Evolutionary conservation across 2,888 invertebrate genomes (phyloP), one percentile per base, ranked within the genome.

Genomic region (Drosophila anomelani): DNA sequence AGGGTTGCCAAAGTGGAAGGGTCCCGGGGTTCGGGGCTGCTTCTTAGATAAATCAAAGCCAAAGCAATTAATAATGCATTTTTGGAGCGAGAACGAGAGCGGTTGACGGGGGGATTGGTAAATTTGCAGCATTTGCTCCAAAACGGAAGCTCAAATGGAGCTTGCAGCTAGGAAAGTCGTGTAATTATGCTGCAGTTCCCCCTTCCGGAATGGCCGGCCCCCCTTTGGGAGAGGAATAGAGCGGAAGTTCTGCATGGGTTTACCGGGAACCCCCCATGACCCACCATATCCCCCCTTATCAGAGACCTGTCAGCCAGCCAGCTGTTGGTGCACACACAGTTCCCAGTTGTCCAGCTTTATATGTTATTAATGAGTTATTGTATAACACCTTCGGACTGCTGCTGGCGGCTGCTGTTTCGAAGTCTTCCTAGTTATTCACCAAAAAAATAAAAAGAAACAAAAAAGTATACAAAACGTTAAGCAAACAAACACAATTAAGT

Each of bases 11-110:
- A 69, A 44, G 29, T 41, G 51, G 54, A 23, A 8, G 32, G 43
- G 26, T 9, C n/a, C 8, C 17, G 17, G 26, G 49, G 43, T 17
- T 17, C n/a, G 41, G 71, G 47, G 5, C 63, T 59, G 63, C 51
- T 78, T 79, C 79, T 83, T 57, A 86, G 89, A 88, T 88, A 88
- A 86, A 88, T 86, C 89, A 86, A 76, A 83, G 76, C 77, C 57
- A 51, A 55, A 70, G 88, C 86, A 88, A 85, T 85, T 85, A 85
- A 85, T 85, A 88, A 88, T 77, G 69, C 78, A 68, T 53, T 59
- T 70, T 67, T 66, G 64, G 57, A 53, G 81, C 44, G 46, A 47
- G 66, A 12, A 41, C 4, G 26, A 26, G 26, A 26, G 26, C 8
- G 39, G 15, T 4, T 6, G 29, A 20, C 29, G 1, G 51, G 23